These are phyloP conservation scores for Pseudococcus jackbeardsleyi DNA, from an alignment of 2,888 invertebrate species.

Conservation along the genomic window DNA sequence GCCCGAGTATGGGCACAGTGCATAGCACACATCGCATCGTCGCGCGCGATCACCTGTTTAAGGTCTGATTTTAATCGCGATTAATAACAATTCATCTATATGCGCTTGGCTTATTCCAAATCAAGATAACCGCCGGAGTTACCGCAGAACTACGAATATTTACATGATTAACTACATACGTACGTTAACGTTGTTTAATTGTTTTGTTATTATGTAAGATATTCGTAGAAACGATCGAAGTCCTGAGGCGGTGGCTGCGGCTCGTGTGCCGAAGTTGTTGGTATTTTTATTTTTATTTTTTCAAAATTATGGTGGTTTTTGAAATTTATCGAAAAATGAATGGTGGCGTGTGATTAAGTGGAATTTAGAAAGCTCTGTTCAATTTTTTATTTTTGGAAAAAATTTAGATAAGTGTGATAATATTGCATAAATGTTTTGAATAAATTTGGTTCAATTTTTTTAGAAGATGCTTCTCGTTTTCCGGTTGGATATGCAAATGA, in stretches of 20 bases:
- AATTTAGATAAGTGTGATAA: too few relatives aligned
- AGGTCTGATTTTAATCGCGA: conserved; percentile 16
- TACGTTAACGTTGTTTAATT: neutral
- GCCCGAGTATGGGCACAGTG: neutral
- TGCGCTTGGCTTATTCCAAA: neutral
- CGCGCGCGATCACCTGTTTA: conserved; percentile 40
- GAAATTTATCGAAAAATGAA: too few relatives aligned
- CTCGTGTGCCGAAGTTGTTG: neutral
- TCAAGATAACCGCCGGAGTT: neutral
- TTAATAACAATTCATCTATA: conserved; percentile 2
- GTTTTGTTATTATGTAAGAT: neutral
- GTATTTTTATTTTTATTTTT: too few relatives aligned
- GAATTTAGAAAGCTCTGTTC: too few relatives aligned
- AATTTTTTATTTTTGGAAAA: too few relatives aligned
- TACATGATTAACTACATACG: conserved; percentile 1
- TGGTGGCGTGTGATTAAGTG: too few relatives aligned
- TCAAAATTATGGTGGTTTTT: too few relatives aligned
- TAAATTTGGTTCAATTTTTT: too few relatives aligned
- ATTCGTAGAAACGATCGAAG: neutral
- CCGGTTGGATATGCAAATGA: too few relatives aligned
- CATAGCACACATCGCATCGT: neutral
- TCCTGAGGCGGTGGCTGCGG: neutral
- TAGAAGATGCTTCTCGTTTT: too few relatives aligned
- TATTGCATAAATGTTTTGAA: too few relatives aligned
- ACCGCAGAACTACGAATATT: neutral